phyloP scores from a whole-genome alignment of 2,797 vertebrate species.

The Salmo trutta region DNA sequence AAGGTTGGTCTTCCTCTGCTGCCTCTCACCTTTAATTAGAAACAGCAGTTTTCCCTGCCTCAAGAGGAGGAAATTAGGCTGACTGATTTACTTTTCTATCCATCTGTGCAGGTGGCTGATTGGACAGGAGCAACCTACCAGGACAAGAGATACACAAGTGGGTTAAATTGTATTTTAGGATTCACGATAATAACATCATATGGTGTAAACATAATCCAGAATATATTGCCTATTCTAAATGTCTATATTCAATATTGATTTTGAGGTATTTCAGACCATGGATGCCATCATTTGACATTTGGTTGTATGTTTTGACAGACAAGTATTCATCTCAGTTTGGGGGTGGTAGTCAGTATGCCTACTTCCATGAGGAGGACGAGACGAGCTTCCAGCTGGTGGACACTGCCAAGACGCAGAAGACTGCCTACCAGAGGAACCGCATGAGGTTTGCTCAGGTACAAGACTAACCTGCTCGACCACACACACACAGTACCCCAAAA shows the following conservation, averaged over 20 bases:
- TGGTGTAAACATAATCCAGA: no score
- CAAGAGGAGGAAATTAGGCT: not conserved
- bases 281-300: not conserved
- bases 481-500: not conserved
- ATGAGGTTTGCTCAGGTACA: constrained; percentile 97
- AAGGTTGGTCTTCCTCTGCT: constrained; percentile 77
- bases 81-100: not conserved
- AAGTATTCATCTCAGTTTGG: constrained; percentile 99
- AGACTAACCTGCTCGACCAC: not conserved
- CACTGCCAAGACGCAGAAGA: constrained; percentile 95
- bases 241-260: not conserved
- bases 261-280: not conserved
- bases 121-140: constrained; percentile 99
- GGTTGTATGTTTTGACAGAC: constrained; percentile 72
- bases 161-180: constrained; percentile 39
- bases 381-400: constrained; percentile 98
- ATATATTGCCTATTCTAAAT: not conserved
- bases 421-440: constrained; percentile 96
- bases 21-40: not conserved
- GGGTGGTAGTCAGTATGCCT: constrained; percentile 95
- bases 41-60: not conserved
- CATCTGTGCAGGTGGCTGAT: constrained; percentile 85
- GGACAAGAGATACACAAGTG: constrained; percentile 98
- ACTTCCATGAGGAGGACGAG: constrained; percentile 98
- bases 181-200: not conserved